phyloP scores from a whole-genome alignment of 1,140 invertebrate species.

The Penaeus japonicus region DNA sequence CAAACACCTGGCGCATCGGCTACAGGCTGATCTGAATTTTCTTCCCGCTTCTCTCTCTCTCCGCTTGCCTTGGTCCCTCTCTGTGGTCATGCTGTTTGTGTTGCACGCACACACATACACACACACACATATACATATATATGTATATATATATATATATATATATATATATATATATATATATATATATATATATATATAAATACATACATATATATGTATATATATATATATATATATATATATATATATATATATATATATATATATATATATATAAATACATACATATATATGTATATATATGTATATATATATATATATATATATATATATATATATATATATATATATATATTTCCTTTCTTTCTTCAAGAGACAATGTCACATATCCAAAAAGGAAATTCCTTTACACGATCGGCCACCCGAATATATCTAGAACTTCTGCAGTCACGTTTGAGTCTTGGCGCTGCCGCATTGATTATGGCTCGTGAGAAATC shows the following conservation, averaged over 20 bases:
- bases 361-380: too few species aligned
- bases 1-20: too few species aligned
- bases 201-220: background rate
- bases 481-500: too few species aligned
- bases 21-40: background rate
- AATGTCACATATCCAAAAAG: too few species aligned
- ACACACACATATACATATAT: background rate
- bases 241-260: background rate
- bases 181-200: background rate
- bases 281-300: too few species aligned
- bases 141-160: too few species aligned
- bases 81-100: background rate
- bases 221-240: background rate
- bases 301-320: background rate
- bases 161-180: background rate
- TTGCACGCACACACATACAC: background rate
- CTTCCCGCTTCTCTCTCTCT: too few species aligned
- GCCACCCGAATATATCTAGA: too few species aligned
- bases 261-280: background rate
- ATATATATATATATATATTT: background rate
- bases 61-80: too few species aligned
- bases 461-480: too few species aligned
- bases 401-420: too few species aligned
- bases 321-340: background rate
- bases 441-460: too few species aligned